A percentile compares a stretch with the other conserved stretches of the same genome.
Evolutionary conservation across 2,888 invertebrate species (phyloP).

Genomic region (Microctonus aethiopoides): DNA sequence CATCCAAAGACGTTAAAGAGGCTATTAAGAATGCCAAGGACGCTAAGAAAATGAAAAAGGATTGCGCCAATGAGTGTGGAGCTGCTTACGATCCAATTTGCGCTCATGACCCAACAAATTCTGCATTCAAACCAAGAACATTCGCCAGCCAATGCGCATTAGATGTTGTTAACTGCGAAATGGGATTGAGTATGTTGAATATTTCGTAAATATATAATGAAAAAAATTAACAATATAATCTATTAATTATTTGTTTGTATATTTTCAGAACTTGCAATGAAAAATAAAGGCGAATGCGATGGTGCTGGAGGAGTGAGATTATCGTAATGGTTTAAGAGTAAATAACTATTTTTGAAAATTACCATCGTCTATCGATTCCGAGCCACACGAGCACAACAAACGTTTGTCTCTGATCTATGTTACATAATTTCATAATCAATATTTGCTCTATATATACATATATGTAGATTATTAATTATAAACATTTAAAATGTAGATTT

Average conservation of each 20-base stretch:
- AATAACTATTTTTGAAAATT: constrained; percentile 1
- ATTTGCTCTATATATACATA: too few species aligned
- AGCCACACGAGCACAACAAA: constrained; percentile 14
- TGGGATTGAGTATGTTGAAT: constrained; percentile 71
- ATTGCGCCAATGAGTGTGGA: constrained; percentile 66
- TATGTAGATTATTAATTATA: not conserved
- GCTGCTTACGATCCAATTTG: constrained; percentile 72
- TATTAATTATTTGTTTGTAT: constrained; percentile 36
- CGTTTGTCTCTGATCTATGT: not conserved
- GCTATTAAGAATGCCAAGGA: constrained; percentile 71
- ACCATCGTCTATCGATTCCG: constrained; percentile 12
- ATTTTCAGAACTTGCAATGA: constrained; percentile 71
- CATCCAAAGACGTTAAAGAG: constrained; percentile 59
- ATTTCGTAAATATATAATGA: not conserved
- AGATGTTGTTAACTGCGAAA: constrained; percentile 76
- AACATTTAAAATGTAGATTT: constrained; percentile 13
- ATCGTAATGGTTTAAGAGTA: constrained; percentile 64
- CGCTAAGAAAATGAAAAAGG: constrained; percentile 73
- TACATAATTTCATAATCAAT: not conserved
- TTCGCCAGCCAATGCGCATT: constrained; percentile 75
- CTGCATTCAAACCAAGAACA: constrained; percentile 69
- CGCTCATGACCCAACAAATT: constrained; percentile 72
- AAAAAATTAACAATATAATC: not conserved
- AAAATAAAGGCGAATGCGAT: constrained; percentile 75
- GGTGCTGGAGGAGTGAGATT: constrained; percentile 74